Percentiles rank a stretch among this genome's conserved stretches.
These are phyloP conservation scores for Ptilorrhoa leucosticta DNA, from an alignment of 2,113 vertebrate genomes.

Conservation along the genomic window DNA sequence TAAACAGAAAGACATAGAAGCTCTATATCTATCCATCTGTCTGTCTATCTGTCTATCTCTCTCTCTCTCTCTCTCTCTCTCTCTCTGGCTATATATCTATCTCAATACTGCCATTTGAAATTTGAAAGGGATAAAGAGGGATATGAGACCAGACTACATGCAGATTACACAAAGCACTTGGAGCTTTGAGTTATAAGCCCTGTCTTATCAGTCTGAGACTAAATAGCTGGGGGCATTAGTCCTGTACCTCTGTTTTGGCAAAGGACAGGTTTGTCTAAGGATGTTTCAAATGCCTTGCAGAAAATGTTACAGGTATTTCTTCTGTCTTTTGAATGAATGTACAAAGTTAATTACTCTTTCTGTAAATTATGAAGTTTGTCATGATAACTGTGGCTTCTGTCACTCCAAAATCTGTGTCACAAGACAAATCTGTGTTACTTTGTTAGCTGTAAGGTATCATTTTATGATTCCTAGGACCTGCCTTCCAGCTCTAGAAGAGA, in stretches of 20 bases:
- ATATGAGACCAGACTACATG: background rate
- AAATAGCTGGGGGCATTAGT: background rate
- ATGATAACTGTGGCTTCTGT: background rate
- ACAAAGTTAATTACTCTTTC: background rate
- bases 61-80: background rate
- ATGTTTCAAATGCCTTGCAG: background rate
- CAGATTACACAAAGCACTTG: background rate
- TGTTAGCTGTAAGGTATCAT: background rate
- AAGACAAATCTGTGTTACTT: background rate
- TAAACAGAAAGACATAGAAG: background rate
- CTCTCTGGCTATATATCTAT: background rate
- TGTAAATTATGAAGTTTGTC: background rate
- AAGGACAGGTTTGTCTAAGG: background rate
- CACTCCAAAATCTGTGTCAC: background rate
- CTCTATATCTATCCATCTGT: background rate
- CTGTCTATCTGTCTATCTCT: background rate
- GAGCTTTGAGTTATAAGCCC: background rate
- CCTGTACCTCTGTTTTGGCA: background rate
- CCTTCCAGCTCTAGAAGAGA: background rate
- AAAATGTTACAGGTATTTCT: background rate
- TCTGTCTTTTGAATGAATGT: background rate
- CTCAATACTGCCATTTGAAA: background rate
- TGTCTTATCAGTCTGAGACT: background rate
- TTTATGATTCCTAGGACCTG: background rate
- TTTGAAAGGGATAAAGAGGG: background rate